phyloP scores from a whole-genome alignment of 1,140 invertebrate genomes.

The Melitaea cinxia region DNA sequence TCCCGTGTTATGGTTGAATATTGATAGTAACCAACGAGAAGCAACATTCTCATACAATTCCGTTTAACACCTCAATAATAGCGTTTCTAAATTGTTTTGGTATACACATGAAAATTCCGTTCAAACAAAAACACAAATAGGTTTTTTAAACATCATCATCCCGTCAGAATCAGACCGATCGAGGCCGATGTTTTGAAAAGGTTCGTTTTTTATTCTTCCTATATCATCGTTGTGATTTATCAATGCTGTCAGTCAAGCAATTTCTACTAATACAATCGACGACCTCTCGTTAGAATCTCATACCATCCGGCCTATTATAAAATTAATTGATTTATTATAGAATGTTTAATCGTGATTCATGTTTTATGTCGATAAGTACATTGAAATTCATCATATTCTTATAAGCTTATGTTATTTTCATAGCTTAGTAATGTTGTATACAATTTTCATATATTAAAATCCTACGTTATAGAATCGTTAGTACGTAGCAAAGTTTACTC shows the following conservation, averaged over 20 bases:
- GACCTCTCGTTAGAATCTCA: constrained; percentile 50
- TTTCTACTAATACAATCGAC: constrained; percentile 51
- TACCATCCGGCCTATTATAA: constrained; percentile 41
- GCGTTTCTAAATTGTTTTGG: not conserved
- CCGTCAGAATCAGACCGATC: constrained; percentile 34
- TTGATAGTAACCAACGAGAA: no score
- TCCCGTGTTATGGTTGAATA: no score
- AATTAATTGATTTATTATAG: constrained; percentile 53
- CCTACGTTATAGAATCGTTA: no score
- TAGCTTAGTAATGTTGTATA: not conserved
- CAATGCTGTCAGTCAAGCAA: constrained; percentile 43
- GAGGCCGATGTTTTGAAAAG: constrained; percentile 52
- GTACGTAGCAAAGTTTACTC: no score
- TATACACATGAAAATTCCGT: constrained; percentile 11
- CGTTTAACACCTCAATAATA: no score
- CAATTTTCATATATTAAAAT: no score
- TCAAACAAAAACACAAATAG: constrained; percentile 27
- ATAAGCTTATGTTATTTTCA: not conserved
- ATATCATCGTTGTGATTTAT: constrained; percentile 36
- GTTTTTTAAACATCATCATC: constrained; percentile 41
- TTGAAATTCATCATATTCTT: constrained; percentile 5
- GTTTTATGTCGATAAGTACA: constrained; percentile 14
- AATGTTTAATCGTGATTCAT: constrained; percentile 39
- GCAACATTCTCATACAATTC: no score
- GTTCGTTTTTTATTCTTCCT: constrained; percentile 47